phyloP scores from a whole-genome alignment of 35 echinoderm and acorn worm species.

The Nesometra sesokonis region DNA sequence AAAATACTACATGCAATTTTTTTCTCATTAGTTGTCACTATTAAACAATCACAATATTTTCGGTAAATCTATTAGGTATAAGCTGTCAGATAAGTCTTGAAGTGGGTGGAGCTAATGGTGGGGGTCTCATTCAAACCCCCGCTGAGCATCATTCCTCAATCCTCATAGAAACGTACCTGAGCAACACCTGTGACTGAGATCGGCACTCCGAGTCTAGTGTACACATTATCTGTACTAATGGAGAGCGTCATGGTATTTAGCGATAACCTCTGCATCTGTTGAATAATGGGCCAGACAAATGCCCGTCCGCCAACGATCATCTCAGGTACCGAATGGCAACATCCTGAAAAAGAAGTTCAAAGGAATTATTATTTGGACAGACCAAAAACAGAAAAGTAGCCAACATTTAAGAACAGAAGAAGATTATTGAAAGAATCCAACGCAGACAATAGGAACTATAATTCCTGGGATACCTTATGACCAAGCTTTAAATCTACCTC shows the following conservation, averaged over 20 bases:
- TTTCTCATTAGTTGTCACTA: no score
- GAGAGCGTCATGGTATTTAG: conserved; percentile 66
- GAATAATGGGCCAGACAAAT: conserved; percentile 52
- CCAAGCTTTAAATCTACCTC: no score
- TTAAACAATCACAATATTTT: no score
- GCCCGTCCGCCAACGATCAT: conserved; percentile 51
- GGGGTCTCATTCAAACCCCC: no score
- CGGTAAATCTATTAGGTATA: background rate
- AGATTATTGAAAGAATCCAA: no score
- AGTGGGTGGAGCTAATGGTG: no score
- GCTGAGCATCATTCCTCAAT: no score
- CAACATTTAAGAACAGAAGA: background rate
- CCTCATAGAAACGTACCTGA: conserved; percentile 18
- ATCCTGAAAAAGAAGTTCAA: conserved; percentile 20
- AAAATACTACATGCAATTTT: no score
- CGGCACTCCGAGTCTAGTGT: conserved; percentile 53
- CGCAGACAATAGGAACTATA: no score
- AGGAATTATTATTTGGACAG: no score
- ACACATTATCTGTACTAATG: conserved; percentile 59
- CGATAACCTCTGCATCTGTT: conserved; percentile 45
- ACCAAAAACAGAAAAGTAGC: background rate
- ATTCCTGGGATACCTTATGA: no score
- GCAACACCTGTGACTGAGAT: conserved; percentile 71
- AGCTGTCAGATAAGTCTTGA: background rate
- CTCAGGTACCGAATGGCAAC: conserved; percentile 40